Evolutionary conservation across 2,797 vertebrate genomes (phyloP), one percentile per base, ranked within the genome.

Genomic region (Buceros bicornis): DNA sequence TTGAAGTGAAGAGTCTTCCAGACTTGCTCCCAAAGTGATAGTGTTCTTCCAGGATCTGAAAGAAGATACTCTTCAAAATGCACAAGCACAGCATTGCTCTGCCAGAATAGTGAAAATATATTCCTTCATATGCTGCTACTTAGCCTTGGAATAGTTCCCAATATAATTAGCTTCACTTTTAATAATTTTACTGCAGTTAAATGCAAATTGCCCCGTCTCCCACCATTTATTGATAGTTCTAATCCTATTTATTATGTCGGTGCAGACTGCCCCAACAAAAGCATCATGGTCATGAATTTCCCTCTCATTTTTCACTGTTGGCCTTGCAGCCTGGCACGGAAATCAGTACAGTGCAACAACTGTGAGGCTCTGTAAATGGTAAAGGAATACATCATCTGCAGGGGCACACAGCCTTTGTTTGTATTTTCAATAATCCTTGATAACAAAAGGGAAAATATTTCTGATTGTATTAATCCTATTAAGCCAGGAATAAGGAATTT

Each of bases 401-500:
- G 28, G 60, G 47, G 35, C 18, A 69, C 22, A 20, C 57, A 87
- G 43, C 20, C 81, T 94, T 92, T 88, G 47, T 66, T 79, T 92
- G 17, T 92, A 11, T 76, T 66, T 73, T 81, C 50, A 50, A 19
- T 77, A 84, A 84, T 84, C 65, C 70, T 82, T 71, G 76, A 64
- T 91, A 80, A 70, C 5, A 91, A 50, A 72, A 78, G 81, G 62
- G 35, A 82, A 94, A 89, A 72, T 60, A 43, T 19, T 54, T 82
- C 28, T 53, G 61, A 82, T 53, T 94, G 47, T 56, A 31, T 91
- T 85, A 65, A 82, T 61, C 60, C 62, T 48, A 13, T 40, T 93
- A 81, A 90, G 71, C 33, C 82, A 74, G 35, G 66, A 73, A 12
- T 45, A 19, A 29, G 73, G 54, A 42, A 35, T 62, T 83, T 71